These are phyloP conservation scores for Molorchus minor DNA, from an alignment of 2,888 invertebrate species.

Conservation along the genomic window DNA sequence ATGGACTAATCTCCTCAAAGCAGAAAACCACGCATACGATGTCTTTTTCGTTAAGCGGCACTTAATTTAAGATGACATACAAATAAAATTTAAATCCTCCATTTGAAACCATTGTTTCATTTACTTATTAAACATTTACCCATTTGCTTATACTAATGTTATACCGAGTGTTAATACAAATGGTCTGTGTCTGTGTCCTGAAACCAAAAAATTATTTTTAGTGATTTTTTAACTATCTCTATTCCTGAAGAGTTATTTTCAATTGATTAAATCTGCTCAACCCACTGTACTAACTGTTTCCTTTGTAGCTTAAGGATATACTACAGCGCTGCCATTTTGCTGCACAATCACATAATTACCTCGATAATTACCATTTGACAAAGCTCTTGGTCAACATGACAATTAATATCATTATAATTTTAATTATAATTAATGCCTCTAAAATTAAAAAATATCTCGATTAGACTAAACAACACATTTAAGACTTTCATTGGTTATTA, in stretches of 20 bases:
- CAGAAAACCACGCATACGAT: too few relatives aligned
- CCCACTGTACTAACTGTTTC: background rate
- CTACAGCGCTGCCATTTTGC: background rate
- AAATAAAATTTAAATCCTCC: too few relatives aligned
- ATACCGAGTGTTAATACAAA: too few relatives aligned
- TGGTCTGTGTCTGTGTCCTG: too few relatives aligned
- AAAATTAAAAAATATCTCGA: conserved; percentile 6
- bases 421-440: conserved; percentile 9
- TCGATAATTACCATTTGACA: background rate
- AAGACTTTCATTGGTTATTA: background rate
- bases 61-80: too few relatives aligned
- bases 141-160: too few relatives aligned
- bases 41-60: too few relatives aligned
- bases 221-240: too few relatives aligned
- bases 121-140: too few relatives aligned
- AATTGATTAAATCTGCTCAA: background rate
- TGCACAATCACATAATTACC: background rate
- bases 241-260: background rate
- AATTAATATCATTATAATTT: background rate
- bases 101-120: too few relatives aligned
- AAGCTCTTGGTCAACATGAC: background rate
- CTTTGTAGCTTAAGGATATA: background rate
- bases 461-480: conserved; percentile 10
- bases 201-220: too few relatives aligned
- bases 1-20: too few relatives aligned